Percentiles rank a stretch among this genome's conserved stretches.
phyloP scores from a whole-genome alignment of 2,888 invertebrate species.

The Agrochola lota region DNA sequence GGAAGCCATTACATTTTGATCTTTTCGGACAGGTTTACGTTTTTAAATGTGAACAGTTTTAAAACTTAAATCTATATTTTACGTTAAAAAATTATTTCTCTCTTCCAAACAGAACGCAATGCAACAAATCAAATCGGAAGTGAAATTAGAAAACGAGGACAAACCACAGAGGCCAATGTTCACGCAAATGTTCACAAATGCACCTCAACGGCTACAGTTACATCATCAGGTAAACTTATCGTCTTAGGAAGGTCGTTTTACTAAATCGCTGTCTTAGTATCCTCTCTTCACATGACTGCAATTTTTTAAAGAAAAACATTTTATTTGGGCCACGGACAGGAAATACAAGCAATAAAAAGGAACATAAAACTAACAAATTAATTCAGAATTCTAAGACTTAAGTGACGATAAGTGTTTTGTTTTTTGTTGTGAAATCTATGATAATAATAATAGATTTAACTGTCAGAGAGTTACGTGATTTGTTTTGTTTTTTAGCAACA shows the following conservation, averaged over 20 bases:
- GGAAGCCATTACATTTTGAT: background rate
- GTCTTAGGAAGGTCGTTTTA: background rate
- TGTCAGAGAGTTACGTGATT: background rate
- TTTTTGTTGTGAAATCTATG: background rate
- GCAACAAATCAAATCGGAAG: constrained; percentile 85
- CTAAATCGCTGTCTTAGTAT: too few relatives aligned
- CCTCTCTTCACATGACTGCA: background rate
- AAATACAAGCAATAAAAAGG: background rate
- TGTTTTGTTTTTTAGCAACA: constrained; percentile 60
- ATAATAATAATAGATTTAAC: too few relatives aligned
- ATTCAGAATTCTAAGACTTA: background rate
- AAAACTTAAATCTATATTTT: background rate
- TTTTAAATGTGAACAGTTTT: background rate
- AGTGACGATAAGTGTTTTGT: background rate
- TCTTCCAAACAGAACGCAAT: constrained; percentile 76
- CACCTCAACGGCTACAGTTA: constrained; percentile 76
- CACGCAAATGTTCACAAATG: constrained; percentile 71
- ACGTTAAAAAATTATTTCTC: background rate
- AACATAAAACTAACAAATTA: background rate
- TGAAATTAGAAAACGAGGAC: constrained; percentile 83
- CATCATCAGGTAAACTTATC: constrained; percentile 74
- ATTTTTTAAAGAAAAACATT: background rate
- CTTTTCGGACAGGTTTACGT: background rate
- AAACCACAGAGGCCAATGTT: constrained; percentile 74
- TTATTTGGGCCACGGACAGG: background rate